Evolutionary conservation across 2,888 invertebrate species (phyloP).

Genomic region (Malachius bipustulatus): DNA sequence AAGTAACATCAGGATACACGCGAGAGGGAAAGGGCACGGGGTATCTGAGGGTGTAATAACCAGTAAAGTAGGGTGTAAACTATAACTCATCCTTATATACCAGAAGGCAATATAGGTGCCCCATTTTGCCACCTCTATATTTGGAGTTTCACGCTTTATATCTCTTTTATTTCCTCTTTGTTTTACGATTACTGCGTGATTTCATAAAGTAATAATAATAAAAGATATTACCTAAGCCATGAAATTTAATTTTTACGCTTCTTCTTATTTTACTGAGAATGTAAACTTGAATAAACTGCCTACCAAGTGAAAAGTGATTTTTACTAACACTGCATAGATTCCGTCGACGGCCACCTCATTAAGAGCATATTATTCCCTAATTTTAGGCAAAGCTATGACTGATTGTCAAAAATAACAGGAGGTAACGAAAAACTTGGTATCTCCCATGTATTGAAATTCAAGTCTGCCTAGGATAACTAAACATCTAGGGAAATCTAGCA

Average conservation of each 20-base stretch:
- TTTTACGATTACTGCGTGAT: conserved; percentile 32
- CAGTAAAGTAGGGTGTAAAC: conserved; percentile 19
- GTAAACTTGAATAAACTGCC: conserved; percentile 8
- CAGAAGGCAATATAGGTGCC: conserved; percentile 28
- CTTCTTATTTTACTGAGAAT: conserved; percentile 12
- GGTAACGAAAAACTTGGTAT: no score
- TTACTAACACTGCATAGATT: conserved; percentile 1
- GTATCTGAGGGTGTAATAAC: no score
- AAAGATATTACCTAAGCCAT: conserved; percentile 30
- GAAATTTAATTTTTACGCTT: conserved; percentile 30
- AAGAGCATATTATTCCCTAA: no score
- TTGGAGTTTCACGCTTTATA: conserved; percentile 30
- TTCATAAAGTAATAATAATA: conserved; percentile 30
- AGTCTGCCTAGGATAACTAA: no score
- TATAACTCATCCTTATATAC: conserved; percentile 26
- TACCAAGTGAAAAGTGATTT: background rate
- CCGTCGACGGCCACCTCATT: no score
- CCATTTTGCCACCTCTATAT: conserved; percentile 29
- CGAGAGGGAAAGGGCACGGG: no score
- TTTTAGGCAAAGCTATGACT: no score
- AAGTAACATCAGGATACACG: no score
- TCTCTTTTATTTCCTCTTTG: conserved; percentile 32
- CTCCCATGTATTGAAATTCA: no score
- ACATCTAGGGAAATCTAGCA: no score
- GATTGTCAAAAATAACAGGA: no score